Percentiles rank a stretch among this genome's conserved stretches.
Evolutionary conservation across 1,140 invertebrate species (phyloP).

Genomic region (Drosophila murphyi): DNA sequence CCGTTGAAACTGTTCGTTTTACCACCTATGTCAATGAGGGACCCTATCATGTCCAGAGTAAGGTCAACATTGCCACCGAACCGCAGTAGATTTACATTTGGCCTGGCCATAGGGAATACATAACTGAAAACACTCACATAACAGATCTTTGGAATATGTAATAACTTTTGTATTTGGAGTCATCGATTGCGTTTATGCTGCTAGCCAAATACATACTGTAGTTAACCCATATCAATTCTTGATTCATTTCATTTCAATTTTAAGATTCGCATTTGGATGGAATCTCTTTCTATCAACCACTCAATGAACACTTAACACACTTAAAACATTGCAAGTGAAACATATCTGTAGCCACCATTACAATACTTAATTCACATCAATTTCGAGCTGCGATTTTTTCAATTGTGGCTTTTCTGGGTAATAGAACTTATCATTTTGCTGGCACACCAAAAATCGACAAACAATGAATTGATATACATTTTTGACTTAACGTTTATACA

Average conservation of each 20-base stretch:
- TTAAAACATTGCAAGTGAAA: neutral
- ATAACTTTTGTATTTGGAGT: neutral
- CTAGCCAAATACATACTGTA: too few species aligned
- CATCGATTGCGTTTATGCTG: too few species aligned
- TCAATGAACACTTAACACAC: too few species aligned
- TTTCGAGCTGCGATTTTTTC: too few species aligned
- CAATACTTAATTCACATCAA: too few species aligned
- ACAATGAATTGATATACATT: neutral
- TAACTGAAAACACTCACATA: neutral
- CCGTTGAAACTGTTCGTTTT: constrained; percentile 86
- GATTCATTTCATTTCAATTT: too few species aligned
- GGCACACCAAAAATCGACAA: neutral
- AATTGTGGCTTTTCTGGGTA: too few species aligned
- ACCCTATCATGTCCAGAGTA: constrained; percentile 88
- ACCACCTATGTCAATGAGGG: constrained; percentile 89
- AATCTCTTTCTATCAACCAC: too few species aligned
- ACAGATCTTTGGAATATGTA: neutral
- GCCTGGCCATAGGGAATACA: too few species aligned
- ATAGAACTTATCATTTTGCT: neutral
- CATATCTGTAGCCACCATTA: constrained; percentile 7
- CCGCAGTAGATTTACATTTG: constrained; percentile 20
- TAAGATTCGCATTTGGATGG: too few species aligned
- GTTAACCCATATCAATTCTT: neutral
- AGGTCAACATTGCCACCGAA: constrained; percentile 89
- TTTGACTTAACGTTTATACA: neutral